phyloP scores from a whole-genome alignment of 30 jellyfish, hydroid and myxozoan species.

The Hydra vulgaris region DNA sequence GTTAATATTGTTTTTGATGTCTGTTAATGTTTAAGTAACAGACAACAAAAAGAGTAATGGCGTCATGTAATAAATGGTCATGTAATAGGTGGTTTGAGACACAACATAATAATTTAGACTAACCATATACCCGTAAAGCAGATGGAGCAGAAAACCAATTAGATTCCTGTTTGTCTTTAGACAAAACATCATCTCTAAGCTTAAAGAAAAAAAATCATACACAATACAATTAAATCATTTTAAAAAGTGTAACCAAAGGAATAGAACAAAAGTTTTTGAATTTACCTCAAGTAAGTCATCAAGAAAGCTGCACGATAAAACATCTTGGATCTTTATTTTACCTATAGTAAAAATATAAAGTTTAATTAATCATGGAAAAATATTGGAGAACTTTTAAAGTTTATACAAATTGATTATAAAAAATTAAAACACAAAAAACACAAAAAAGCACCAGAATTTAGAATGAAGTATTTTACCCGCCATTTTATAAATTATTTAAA shows the following conservation, averaged over 20 bases:
- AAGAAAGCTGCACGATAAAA: constrained; percentile 85
- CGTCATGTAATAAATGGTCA: not conserved
- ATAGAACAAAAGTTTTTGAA: not conserved
- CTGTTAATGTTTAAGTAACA: too few species aligned
- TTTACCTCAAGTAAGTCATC: constrained; percentile 85
- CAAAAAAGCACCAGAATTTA: not conserved
- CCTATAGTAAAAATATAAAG: constrained; percentile 26
- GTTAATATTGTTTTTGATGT: too few species aligned
- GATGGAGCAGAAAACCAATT: constrained; percentile 99
- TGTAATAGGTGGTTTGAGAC: not conserved
- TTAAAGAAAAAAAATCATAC: not conserved
- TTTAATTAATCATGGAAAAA: not conserved
- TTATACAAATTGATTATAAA: not conserved
- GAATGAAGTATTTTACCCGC: not conserved
- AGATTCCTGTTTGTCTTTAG: constrained; percentile 90
- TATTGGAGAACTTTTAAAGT: not conserved
- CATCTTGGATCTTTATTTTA: constrained; percentile 85
- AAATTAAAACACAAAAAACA: not conserved
- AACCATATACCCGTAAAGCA: constrained; percentile 84
- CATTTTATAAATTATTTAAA: not conserved
- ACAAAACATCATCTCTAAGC: constrained; percentile 82
- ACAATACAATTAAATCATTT: not conserved
- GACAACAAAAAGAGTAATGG: too few species aligned
- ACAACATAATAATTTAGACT: too few species aligned
- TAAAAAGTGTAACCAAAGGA: not conserved